These are phyloP conservation scores for Apogon hyalosoma DNA, from an alignment of 2,797 vertebrate genomes.

Conservation along the genomic window DNA sequence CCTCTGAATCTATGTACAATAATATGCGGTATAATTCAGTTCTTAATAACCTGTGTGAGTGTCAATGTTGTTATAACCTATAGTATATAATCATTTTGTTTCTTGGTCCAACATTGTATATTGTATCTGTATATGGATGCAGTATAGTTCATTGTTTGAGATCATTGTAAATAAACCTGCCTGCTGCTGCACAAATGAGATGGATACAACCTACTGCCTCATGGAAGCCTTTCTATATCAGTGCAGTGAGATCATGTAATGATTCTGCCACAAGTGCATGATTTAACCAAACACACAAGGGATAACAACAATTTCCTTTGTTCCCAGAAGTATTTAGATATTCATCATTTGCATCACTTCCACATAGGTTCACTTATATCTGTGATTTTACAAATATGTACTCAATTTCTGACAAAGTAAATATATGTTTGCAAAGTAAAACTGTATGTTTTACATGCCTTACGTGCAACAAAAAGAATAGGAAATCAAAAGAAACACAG, in stretches of 20 bases:
- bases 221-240: neutral
- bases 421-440: constrained; percentile 3
- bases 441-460: neutral
- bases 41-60: constrained; percentile 30
- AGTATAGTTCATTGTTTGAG: constrained; percentile 8
- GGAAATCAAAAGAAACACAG: constrained; percentile 7
- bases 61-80: constrained; percentile 35
- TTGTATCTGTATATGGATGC: constrained; percentile 21
- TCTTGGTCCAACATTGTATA: constrained; percentile 11
- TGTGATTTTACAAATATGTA: neutral
- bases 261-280: neutral
- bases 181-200: constrained; percentile 6
- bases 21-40: constrained; percentile 42
- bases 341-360: constrained; percentile 8
- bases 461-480: neutral
- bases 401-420: neutral
- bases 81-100: constrained; percentile 24
- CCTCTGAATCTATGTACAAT: constrained; percentile 27
- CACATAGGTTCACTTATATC: neutral
- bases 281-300: constrained; percentile 7
- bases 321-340: constrained; percentile 11
- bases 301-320: constrained; percentile 15
- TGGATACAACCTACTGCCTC: neutral
- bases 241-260: neutral
- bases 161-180: neutral